phyloP scores from a whole-genome alignment of 1,140 invertebrate species.

The Octopus bimaculoides region DNA sequence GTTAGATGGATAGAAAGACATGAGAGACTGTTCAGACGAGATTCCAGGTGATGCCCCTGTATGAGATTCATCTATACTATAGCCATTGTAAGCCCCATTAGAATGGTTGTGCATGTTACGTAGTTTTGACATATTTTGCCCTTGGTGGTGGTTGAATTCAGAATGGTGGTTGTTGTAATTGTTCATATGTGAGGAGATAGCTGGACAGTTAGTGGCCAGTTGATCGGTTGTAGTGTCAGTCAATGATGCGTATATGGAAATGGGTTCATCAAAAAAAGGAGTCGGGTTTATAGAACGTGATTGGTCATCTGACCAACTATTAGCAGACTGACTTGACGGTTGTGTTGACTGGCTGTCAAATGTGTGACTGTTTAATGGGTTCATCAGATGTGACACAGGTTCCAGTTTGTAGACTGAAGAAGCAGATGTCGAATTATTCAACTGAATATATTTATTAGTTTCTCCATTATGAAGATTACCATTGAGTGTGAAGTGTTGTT shows the following conservation, averaged over 20 bases:
- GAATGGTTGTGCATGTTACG: neutral
- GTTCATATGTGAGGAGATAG: conserved; percentile 50
- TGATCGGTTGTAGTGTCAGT: conserved; percentile 47
- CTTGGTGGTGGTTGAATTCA: conserved; percentile 3
- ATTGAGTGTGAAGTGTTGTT: conserved; percentile 14
- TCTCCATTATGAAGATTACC: conserved; percentile 27
- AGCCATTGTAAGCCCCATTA: neutral
- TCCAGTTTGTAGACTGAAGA: conserved; percentile 46
- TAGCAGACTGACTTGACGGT: conserved; percentile 1
- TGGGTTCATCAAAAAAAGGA: conserved; percentile 3
- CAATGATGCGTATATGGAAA: conserved; percentile 47
- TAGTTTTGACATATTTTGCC: neutral
- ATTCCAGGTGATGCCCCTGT: neutral
- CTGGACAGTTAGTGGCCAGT: conserved; percentile 46
- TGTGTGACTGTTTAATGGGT: conserved; percentile 32
- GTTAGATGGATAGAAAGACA: conserved; percentile 8
- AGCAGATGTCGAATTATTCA: conserved; percentile 27
- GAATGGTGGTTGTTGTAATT: conserved; percentile 18
- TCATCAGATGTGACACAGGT: conserved; percentile 49
- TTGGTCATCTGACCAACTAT: conserved; percentile 4
- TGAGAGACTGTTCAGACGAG: conserved; percentile 7
- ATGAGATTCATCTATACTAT: neutral
- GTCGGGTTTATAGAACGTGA: neutral
- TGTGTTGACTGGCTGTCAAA: conserved; percentile 4
- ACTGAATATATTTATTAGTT: conserved; percentile 37